phyloP scores from a whole-genome alignment of 2,113 vertebrate species.

The Nothocercus julius region DNA sequence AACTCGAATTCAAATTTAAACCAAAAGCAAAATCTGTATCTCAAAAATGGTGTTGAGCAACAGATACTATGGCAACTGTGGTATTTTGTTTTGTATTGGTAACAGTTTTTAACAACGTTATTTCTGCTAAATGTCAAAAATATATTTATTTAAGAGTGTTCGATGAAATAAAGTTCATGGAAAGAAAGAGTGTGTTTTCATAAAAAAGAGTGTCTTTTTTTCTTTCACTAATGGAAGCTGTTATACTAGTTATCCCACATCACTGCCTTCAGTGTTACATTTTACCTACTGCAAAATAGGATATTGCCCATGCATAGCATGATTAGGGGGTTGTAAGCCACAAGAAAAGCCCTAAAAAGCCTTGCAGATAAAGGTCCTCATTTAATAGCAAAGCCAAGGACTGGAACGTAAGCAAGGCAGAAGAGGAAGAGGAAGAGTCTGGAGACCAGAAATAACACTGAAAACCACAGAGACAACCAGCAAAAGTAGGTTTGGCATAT shows the following conservation, averaged over 20 bases:
- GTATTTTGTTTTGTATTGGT: background rate
- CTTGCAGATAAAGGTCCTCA: background rate
- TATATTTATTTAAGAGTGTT: background rate
- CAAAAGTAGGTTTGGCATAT: background rate
- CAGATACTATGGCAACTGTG: background rate
- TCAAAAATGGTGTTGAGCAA: background rate
- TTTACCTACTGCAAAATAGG: background rate
- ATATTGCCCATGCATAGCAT: accelerated
- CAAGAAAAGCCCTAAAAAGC: background rate
- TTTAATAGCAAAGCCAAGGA: background rate
- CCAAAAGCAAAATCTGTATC: background rate
- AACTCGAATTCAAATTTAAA: background rate
- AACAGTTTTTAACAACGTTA: background rate
- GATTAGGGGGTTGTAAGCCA: background rate
- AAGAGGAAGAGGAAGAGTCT: background rate
- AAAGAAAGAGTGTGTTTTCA: background rate
- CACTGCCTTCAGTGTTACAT: background rate
- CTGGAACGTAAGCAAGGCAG: background rate
- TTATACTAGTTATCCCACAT: background rate
- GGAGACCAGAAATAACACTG: accelerated
- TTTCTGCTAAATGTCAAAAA: constrained; percentile 7
- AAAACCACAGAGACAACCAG: background rate
- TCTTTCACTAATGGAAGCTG: background rate
- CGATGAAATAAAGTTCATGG: constrained; percentile 32
- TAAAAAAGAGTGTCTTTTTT: background rate